phyloP scores from a whole-genome alignment of 2,797 vertebrate species.

The Rachycentron canadum region DNA sequence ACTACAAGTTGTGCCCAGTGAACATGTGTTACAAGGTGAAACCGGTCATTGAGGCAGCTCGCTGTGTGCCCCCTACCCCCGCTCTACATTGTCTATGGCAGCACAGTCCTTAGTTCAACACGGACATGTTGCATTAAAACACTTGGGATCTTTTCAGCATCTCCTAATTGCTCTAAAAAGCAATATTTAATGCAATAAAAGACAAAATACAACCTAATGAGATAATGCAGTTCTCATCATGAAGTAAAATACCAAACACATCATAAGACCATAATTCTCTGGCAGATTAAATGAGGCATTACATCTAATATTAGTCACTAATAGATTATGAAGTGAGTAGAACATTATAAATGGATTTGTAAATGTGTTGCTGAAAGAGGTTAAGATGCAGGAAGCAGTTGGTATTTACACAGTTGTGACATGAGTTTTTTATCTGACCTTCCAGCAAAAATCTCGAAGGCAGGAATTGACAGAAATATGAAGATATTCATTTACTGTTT shows the following conservation, averaged over 20 bases:
- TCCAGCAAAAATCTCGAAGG: background rate
- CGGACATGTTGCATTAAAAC: constrained; percentile 2
- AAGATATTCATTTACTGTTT: background rate
- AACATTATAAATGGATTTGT: constrained; percentile 42
- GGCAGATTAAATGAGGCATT: constrained; percentile 6
- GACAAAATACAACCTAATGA: background rate
- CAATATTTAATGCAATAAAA: background rate
- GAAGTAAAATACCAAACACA: background rate
- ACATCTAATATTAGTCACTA: constrained; percentile 6
- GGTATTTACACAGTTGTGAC: constrained; percentile 15
- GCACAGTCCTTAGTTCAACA: constrained; percentile 7
- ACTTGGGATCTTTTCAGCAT: constrained; percentile 14
- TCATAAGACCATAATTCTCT: constrained; percentile 5
- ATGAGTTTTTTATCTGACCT: constrained; percentile 18
- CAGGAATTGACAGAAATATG: background rate
- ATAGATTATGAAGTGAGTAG: constrained; percentile 42
- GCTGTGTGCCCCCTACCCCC: constrained; percentile 11
- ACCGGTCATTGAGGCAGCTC: constrained; percentile 27
- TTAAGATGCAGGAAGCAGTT: constrained; percentile 16
- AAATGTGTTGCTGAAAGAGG: constrained; percentile 46
- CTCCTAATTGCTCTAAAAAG: background rate
- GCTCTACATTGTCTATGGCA: constrained; percentile 6
- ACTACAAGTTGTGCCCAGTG: constrained; percentile 42
- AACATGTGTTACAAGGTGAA: constrained; percentile 71
- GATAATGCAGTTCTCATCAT: background rate